Percentiles rank a stretch among this genome's conserved stretches.
Conservation (phyloP, 2,888 invertebrate genomes). For the Gisinianus flammeolus region DNA sequence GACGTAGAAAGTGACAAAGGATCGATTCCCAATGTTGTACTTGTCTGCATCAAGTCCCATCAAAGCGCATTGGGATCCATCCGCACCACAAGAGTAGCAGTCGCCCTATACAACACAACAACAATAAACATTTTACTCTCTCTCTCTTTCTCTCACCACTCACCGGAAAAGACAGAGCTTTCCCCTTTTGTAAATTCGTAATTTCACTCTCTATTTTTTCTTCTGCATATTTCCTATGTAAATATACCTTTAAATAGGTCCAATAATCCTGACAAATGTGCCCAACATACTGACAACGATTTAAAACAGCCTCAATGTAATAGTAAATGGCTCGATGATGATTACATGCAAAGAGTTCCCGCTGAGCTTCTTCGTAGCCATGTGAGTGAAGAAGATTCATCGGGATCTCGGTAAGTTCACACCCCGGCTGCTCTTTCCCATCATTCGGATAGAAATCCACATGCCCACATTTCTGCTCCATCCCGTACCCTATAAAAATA, state of each 20-base stretch:
- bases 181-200: too few relatives aligned
- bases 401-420: conserved; percentile 77
- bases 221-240: too few relatives aligned
- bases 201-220: too few relatives aligned
- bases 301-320: conserved; percentile 81
- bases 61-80: conserved; percentile 71
- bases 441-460: conserved; percentile 91
- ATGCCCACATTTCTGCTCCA: conserved; percentile 86
- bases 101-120: conserved; percentile 68
- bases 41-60: conserved; percentile 69
- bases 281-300: conserved; percentile 79
- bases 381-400: conserved; percentile 62
- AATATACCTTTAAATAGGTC: conserved; percentile 70
- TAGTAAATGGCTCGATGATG: conserved; percentile 83
- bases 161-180: too few relatives aligned
- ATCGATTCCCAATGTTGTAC: conserved; percentile 54
- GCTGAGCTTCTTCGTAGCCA: conserved; percentile 73
- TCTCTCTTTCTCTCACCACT: too few relatives aligned
- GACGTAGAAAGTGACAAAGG: conserved; percentile 59
- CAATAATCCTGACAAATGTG: conserved; percentile 80
- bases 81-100: conserved; percentile 76
- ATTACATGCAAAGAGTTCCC: conserved; percentile 82
- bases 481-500: conserved; percentile 76
- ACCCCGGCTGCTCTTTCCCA: conserved; percentile 88
- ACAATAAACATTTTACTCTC: too few relatives aligned